Conservation (phyloP, 2,797 vertebrate genomes). For the Spea hammondii region DNA sequence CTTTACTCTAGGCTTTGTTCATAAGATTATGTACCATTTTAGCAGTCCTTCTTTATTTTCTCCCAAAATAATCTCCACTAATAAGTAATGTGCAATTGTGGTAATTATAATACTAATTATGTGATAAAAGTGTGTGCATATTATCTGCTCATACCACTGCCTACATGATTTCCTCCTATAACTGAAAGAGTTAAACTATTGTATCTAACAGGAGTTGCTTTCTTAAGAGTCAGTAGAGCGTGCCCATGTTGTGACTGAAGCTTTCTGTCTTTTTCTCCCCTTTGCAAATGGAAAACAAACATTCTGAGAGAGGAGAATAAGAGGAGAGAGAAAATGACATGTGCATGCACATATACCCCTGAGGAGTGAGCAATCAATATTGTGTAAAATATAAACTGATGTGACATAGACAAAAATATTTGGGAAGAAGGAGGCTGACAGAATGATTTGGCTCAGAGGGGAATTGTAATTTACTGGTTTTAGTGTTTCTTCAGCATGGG, state of each 20-base stretch:
- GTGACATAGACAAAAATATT: slow-evolving; percentile 52
- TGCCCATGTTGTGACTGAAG: slow-evolving; percentile 35
- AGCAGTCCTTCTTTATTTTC: too few relatives aligned
- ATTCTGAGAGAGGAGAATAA: slow-evolving; percentile 32
- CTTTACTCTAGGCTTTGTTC: too few relatives aligned
- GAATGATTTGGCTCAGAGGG: slow-evolving; percentile 44
- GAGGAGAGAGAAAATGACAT: slow-evolving; percentile 44
- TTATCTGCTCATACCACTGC: neutral
- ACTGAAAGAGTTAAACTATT: slow-evolving; percentile 25
- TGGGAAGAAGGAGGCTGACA: slow-evolving; percentile 37
- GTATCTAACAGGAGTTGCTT: slow-evolving; percentile 22
- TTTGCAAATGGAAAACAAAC: slow-evolving; percentile 51
- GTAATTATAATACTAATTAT: too few relatives aligned
- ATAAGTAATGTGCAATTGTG: too few relatives aligned
- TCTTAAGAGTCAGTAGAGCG: slow-evolving; percentile 25
- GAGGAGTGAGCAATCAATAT: slow-evolving; percentile 51
- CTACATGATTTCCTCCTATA: neutral
- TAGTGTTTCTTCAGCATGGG: slow-evolving; percentile 22
- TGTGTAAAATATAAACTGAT: slow-evolving; percentile 52
- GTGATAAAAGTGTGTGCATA: neutral
- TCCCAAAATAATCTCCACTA: too few relatives aligned
- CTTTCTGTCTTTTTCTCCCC: slow-evolving; percentile 33
- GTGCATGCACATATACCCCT: slow-evolving; percentile 44
- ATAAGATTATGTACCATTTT: too few relatives aligned
- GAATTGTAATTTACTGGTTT: slow-evolving; percentile 37